phyloP scores from a whole-genome alignment of 2,113 vertebrate genomes.

The Opisthocomus hoazin region DNA sequence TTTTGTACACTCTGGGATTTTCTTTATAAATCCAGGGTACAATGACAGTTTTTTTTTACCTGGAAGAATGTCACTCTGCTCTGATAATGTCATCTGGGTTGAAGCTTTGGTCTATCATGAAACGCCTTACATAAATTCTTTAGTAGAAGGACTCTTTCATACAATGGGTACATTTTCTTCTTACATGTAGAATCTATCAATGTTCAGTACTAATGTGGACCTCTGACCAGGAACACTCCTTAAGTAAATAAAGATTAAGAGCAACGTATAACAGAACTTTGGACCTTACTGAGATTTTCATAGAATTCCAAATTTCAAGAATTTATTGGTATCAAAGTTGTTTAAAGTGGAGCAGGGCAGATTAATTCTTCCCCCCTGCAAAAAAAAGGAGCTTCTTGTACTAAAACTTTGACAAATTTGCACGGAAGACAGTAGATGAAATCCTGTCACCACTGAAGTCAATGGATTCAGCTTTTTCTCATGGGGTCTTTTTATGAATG shows the following conservation, averaged over 20 bases:
- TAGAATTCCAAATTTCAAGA: not conserved
- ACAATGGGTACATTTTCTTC: not conserved
- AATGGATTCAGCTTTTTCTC: not conserved
- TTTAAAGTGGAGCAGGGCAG: not conserved
- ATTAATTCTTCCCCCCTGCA: not conserved
- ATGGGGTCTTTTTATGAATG: not conserved
- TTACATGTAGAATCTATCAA: conserved; percentile 17
- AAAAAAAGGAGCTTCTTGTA: not conserved
- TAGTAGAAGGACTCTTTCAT: not conserved
- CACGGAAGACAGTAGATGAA: not conserved
- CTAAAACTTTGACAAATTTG: not conserved
- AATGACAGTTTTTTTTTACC: not conserved
- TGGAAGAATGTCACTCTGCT: not conserved
- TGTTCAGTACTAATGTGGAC: conserved; percentile 25
- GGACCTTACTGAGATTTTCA: not conserved
- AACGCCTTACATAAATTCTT: not conserved
- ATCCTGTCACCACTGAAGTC: not conserved
- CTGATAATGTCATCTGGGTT: not conserved
- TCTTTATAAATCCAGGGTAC: not conserved
- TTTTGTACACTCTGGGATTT: not conserved
- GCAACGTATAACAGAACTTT: conserved; percentile 18
- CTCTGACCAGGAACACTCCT: not conserved
- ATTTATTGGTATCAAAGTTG: not conserved
- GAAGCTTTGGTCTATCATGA: not conserved
- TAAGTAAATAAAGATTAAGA: conserved; percentile 33